Base-by-base conservation (phyloP, 2,888 invertebrate species). In the Eubasilissa splendida region DNA sequence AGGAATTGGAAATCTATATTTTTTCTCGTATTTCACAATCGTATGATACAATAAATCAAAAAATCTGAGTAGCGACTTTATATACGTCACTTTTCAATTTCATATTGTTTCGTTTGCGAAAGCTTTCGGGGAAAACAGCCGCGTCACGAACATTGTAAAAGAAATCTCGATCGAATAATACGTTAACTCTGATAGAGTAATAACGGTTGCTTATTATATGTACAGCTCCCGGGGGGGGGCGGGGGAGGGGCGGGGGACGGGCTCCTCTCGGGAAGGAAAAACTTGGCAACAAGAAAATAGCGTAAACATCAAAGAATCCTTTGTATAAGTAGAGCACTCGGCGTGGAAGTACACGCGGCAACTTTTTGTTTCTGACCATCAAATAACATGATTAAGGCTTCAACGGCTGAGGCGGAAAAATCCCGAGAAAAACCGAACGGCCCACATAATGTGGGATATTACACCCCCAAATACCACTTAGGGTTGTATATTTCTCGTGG, bases 361-460 rank as follows among this genome's bases (percentile, higher is more conserved):
- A 59, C 74, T 74, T 74, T 74, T 74, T 74, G 74, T 74, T 74
- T 74, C 74, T 74, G 22, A 59, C 74, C 74, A 74, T 74, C 74
- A 59, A 74, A 74, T 74, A 74, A 74, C 58, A 74, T 59, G 74
- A 74, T 74, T 74, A 74, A 74, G 74, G 74, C 68, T 58, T 77
- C 77, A 59, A 59, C 70, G 22, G 58, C 58, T 22, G 59, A 58
- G 59, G 70, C 56, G 53, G 54, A 53, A 74, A 74, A 74, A 58
- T 74, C 74, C 59, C 12, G 12, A 53, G 71, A 71, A 71, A 71
- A 71, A 56, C 71, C 54, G 54, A 14, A 71, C 54, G 12, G 54
- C 54, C 11, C 71, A 54, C 54, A 22, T 54, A 71, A 54, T 54
- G 54, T 54, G 71, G 54, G 71, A 22, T 71, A 71, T 71, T 71